Evolutionary conservation across 1,140 invertebrate species (phyloP).

Genomic region (Lepidurus apus): DNA sequence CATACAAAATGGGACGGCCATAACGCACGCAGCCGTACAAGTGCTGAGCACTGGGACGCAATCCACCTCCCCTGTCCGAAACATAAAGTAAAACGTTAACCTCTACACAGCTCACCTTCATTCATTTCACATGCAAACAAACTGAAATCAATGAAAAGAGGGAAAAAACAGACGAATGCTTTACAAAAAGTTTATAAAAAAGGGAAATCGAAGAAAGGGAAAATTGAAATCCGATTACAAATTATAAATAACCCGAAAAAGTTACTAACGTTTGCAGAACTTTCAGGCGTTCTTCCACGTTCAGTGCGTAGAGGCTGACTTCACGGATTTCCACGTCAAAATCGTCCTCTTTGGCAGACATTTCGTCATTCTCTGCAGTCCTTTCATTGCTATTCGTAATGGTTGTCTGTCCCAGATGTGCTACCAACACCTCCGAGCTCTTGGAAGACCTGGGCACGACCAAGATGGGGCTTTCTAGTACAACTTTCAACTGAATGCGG

Average conservation of each 20-base stretch:
- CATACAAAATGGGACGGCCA: constrained; percentile 67
- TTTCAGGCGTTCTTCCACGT: constrained; percentile 49
- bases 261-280: constrained; percentile 36
- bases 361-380: constrained; percentile 25
- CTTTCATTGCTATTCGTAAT: constrained; percentile 46
- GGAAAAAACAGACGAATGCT: too few relatives aligned
- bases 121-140: too few relatives aligned
- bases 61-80: constrained; percentile 26
- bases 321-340: constrained; percentile 64
- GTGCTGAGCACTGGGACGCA: constrained; percentile 52
- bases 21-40: constrained; percentile 60
- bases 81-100: not conserved
- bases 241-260: not conserved
- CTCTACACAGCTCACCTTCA: not conserved
- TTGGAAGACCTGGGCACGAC: constrained; percentile 71
- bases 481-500: constrained; percentile 53
- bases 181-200: too few relatives aligned
- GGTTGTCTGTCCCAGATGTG: constrained; percentile 85
- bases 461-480: constrained; percentile 83
- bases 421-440: constrained; percentile 78
- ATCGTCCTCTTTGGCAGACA: constrained; percentile 33
- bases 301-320: constrained; percentile 79
- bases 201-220: too few relatives aligned
- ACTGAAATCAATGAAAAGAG: too few relatives aligned
- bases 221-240: too few relatives aligned